Percentiles rank a stretch among this genome's conserved stretches.
Conservation (phyloP, 2,888 invertebrate genomes). For the Synanthedon formicaeformis region DNA sequence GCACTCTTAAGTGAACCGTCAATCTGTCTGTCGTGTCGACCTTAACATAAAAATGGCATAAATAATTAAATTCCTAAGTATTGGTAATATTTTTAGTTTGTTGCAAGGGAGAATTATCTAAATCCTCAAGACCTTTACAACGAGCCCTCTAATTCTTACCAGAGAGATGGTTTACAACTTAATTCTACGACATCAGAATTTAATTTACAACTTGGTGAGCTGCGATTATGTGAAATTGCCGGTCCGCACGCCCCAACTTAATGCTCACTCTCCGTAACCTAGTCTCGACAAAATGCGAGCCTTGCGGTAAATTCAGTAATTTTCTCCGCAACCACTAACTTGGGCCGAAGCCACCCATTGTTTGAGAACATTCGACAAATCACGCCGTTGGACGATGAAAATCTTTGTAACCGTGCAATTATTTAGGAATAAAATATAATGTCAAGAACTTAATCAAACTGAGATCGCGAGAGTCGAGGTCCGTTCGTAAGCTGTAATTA, state of each 20-base stretch:
- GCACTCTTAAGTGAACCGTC: too few species aligned
- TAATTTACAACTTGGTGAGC: constrained; percentile 40
- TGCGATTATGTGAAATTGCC: constrained; percentile 41
- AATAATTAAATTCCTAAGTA: not conserved
- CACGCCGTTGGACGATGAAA: constrained; percentile 6
- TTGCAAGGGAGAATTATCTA: constrained; percentile 16
- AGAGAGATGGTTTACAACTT: constrained; percentile 31
- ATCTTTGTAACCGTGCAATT: constrained; percentile 16
- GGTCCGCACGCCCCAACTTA: constrained; percentile 15
- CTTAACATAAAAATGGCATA: too few species aligned
- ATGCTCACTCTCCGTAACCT: constrained; percentile 17
- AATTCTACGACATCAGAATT: constrained; percentile 48
- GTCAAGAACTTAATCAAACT: constrained; percentile 54
- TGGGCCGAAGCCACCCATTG: too few species aligned
- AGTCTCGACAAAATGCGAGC: constrained; percentile 8
- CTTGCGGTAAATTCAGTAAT: constrained; percentile 25
- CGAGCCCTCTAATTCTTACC: constrained; percentile 18
- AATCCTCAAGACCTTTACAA: constrained; percentile 21
- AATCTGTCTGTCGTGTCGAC: too few species aligned
- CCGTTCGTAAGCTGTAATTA: constrained; percentile 45
- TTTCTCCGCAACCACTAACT: constrained; percentile 13
- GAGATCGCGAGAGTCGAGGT: constrained; percentile 26
- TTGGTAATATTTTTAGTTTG: constrained; percentile 4
- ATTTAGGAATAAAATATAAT: constrained; percentile 37
- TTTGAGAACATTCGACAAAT: constrained; percentile 10